phyloP scores from a whole-genome alignment of 1,140 invertebrate species.

The Drosophila tani region DNA sequence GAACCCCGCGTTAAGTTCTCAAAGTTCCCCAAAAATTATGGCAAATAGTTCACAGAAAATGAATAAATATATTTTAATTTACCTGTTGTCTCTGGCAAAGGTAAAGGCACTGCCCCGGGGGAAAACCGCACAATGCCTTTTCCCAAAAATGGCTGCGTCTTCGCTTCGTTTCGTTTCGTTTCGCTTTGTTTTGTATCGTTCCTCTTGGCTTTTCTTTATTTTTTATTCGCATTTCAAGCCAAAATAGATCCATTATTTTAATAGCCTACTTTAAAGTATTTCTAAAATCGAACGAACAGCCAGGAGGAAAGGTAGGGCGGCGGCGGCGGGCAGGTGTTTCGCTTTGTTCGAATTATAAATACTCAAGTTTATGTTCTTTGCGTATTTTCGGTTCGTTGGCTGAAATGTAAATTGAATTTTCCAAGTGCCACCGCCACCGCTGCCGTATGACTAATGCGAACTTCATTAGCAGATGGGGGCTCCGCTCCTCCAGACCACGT shows the following conservation, averaged over 20 bases:
- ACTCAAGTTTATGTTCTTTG: constrained; percentile 29
- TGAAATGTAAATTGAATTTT: constrained; percentile 45
- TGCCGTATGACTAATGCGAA: constrained; percentile 72
- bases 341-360: constrained; percentile 48
- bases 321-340: constrained; percentile 28
- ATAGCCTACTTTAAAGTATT: constrained; percentile 81
- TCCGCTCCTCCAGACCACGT: constrained; percentile 33
- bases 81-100: constrained; percentile 38
- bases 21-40: constrained; percentile 14
- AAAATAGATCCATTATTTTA: constrained; percentile 83
- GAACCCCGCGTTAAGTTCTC: constrained; percentile 9
- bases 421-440: constrained; percentile 40
- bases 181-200: constrained; percentile 41
- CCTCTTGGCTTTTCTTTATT: constrained; percentile 18
- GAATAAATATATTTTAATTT: constrained; percentile 28
- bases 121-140: constrained; percentile 29
- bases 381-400: constrained; percentile 12
- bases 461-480: constrained; percentile 60
- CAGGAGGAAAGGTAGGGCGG: constrained; percentile 1
- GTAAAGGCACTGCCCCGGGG: constrained; percentile 25
- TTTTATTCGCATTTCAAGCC: constrained; percentile 48
- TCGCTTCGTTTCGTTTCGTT: constrained; percentile 46
- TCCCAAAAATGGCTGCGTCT: constrained; percentile 60
- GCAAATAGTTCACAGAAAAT: constrained; percentile 28
- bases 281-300: constrained; percentile 59